Base-by-base conservation (phyloP, 1,140 invertebrate species). In the Drosophila gunungcola region DNA sequence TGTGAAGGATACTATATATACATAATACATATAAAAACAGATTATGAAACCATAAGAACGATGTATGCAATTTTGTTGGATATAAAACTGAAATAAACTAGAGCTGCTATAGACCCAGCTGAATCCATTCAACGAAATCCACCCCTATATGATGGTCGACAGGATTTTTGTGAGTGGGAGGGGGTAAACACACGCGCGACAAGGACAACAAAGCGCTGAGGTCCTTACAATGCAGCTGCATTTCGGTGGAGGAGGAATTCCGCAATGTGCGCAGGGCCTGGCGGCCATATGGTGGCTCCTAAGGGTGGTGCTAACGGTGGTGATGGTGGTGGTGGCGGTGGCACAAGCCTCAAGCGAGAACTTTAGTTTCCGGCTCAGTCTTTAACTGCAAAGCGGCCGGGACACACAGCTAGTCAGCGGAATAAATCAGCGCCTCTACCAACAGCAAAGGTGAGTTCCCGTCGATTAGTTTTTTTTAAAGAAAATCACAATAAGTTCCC, bases 191-290 rank as follows among this genome's bases (percentile, higher is more conserved):
- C 68, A 52, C 72, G 69, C 55, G 55, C 32, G 42, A 76, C 42
- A 67, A 39, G 42, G 73, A 77, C 73, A 76, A 77, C 73, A 77
- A 68, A 68, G 73, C 73, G 54, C 53, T 11, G 38, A 34, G 21
- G 51, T 43, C 63, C 53, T 56, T 55, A 36, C 13, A 21, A 4
- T 52, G 74, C 74, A 77, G 55, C 70, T 78, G 73, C 73, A 53
- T 42, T 43, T 41, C 52, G 32, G 39, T 51, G 81, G 73, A 43
- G 73, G 56, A 83, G 83, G 63, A 89, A 88, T 88, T 88, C 83
- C 83, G 84, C 83, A 88, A 89, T 89, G 73, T 88, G 83, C 80
- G 72, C 72, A 83, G 72, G 60, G 81, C 72, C 72, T 88, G 83
- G 67, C 63, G 63, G 53, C 75, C 83, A 88, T 88, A 88, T 86